Conservation (phyloP, 2,113 vertebrate genomes). For the Leptodactylus fuscus region DNA sequence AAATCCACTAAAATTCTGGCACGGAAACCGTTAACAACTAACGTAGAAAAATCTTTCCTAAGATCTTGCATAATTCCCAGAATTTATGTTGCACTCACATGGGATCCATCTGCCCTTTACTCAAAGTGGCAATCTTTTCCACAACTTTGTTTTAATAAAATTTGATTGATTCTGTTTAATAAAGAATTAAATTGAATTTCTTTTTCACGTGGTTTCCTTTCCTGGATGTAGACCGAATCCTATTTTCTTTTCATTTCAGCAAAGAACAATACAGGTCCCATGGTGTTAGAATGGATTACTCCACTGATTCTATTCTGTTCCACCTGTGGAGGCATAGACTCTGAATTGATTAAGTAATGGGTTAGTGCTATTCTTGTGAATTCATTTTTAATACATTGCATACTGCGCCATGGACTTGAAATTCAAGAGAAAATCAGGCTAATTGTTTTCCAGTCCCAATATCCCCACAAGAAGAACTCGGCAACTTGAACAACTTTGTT, state of each 20-base stretch:
- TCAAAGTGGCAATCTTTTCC: constrained; percentile 50
- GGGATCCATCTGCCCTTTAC: constrained; percentile 43
- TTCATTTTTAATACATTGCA: constrained; percentile 76
- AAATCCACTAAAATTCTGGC: background rate
- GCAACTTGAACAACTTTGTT: constrained; percentile 68
- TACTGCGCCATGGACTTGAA: constrained; percentile 74
- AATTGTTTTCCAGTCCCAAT: constrained; percentile 79
- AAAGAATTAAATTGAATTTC: constrained; percentile 59
- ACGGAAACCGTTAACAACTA: constrained; percentile 23
- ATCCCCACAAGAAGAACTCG: constrained; percentile 76
- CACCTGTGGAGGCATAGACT: constrained; percentile 68
- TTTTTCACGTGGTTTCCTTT: constrained; percentile 50
- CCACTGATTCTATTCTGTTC: constrained; percentile 63
- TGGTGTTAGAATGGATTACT: constrained; percentile 66
- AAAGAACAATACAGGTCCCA: constrained; percentile 55
- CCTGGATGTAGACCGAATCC: constrained; percentile 52
- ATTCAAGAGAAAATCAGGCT: constrained; percentile 81
- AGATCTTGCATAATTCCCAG: constrained; percentile 20
- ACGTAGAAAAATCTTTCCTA: constrained; percentile 1
- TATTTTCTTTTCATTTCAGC: constrained; percentile 60
- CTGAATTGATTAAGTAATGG: constrained; percentile 68
- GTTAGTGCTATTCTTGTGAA: constrained; percentile 74
- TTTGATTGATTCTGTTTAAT: constrained; percentile 58
- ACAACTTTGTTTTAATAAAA: constrained; percentile 57
- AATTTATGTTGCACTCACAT: constrained; percentile 14